Base-by-base conservation (phyloP, 2,113 vertebrate species). In the Bagarius yarrelli region DNA sequence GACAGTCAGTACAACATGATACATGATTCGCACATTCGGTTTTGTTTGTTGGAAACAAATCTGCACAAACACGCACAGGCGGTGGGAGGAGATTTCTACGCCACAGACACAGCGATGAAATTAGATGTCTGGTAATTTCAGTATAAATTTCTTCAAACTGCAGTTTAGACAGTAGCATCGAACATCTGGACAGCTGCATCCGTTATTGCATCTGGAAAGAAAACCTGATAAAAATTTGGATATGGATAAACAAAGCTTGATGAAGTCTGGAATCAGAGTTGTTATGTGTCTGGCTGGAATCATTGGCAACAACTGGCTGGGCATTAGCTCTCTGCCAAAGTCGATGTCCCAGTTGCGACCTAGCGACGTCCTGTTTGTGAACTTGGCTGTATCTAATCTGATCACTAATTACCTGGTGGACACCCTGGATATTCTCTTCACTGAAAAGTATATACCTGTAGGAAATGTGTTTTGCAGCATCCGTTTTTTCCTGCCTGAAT, bases 331-430 rank as follows among this genome's bases (percentile, higher is more conserved):
- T 27, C 59, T 93, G 0, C 91, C 92, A 0, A 52, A 15, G 15
- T 76, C 79, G 30, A 87, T 30, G 57, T 87, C 90, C 18, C 66
- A 63, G 15, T 47, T 92, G 36, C 87, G 86, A 70, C 91, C 92
- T 64, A 91, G 83, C 0, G 92, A 93, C 25, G 23, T 91, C 1
- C 90, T 94, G 8, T 90, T 94, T 83, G 59, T 94, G 77, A 94
- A 94, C 84, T 79, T 94, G 85, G 93, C 92, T 0, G 11, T 89
- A 1, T 94, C 93, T 80, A 93, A 94, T 86, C 92, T 94, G 75
- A 91, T 94, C 83, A 93, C 91, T 23, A 94, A 93, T 86, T 92
- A 78, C 77, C 64, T 94, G 85, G 93, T 93, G 86, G 92, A 93
- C 82, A 78, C 91, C 6, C 91, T 92, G 0, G 89, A 92, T 82